Evolutionary conservation across 2,888 invertebrate genomes (phyloP), one percentile per base, ranked within the genome.

Genomic region (Nephrotoma appendiculata): DNA sequence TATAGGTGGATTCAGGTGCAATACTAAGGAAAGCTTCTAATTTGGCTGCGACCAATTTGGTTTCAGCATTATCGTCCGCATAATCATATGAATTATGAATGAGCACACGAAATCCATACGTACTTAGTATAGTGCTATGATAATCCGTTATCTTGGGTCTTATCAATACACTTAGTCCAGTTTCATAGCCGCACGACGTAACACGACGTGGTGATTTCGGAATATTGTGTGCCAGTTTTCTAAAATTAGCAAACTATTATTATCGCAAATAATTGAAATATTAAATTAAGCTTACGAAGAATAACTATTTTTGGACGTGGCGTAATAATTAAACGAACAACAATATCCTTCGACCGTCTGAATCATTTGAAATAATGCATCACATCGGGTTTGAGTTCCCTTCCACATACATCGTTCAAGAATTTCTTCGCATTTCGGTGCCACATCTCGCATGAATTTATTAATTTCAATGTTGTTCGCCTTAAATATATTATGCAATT

Each of bases 181-280:
- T 95, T 89, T 94, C 93, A 89, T 94, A 94, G 0, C 95, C 95
- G 89, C 95, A 95, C 0, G 95, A 94, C 0, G 95, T 94, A 0
- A 95, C 93, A 1, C 94, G 93, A 86, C 93, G 93, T 0, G 95
- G 94, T 2, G 89, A 90, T 41, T 90, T 90, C 52, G 92, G 91
- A 12, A 91, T 89, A 86, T 91, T 90, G 83, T 90, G 90, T 0
- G 90, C 89, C 0, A 91, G 89, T 89, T 91, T 91, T 1, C 91
- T 91, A 15, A 15, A 87, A 87, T 86, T 12, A 0, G 5, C 6
- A 42, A 85, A 43, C 43, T 83, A 57, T 48, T 15, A 71, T 11
- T 41, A 71, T 84, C 15, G 48, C n/a, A 42, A 86, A 83, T 52
- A n/a, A 42, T n/a, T 45, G 31, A 11, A 45, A 43, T 41, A 0